Evolutionary conservation across 2,797 vertebrate genomes (phyloP), one percentile per base, ranked within the genome.

Genomic region (Aphelocoma californica): DNA sequence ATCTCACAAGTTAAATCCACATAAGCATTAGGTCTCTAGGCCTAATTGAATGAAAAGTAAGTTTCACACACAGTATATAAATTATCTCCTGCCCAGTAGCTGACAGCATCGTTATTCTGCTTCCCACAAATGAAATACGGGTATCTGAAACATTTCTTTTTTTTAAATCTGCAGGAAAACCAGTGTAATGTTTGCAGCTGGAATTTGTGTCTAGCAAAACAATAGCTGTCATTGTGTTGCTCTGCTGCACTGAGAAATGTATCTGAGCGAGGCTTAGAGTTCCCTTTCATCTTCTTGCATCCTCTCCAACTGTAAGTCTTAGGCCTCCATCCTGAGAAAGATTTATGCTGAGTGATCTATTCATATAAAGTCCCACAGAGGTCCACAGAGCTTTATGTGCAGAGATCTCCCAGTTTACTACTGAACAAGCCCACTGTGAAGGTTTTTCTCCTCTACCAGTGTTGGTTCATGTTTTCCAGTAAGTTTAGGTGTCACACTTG

Each of bases 31-130:
- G 23, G n/a, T 14, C 69, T 87, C 54, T 67, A 92, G 72, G 36
- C 23, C 56, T 44, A 14, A 65, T 81, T 67, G 79, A 93, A 84
- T 56, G n/a, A 91, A 96, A 92, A 86, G 17, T 50, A 80, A 77
- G 64, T 85, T 93, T 93, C 38, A 40, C 31, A 72, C 23, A 79
- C 58, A 84, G n/a, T 28, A 69, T 44, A 86, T 95, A 91, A 94
- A 94, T 86, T 75, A 62, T 61, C 61, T 87, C 80, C 56, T 80
- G 78, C 60, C n/a, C 48, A 70, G 71, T 45, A 96, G 88, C 80
- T 75, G 53, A 83, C 81, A 87, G 36, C 28, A 83, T 89, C 34
- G 0, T 92, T 96, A 75, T 62, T 92, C 66, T 90, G n/a, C 75
- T 92, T 92, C 62, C 72, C 72, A 90, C 31, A 84, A 86, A 92